Evolutionary conservation across 2,888 invertebrate genomes (phyloP).

Genomic region (Acanthococcus lagerstroemiae): DNA sequence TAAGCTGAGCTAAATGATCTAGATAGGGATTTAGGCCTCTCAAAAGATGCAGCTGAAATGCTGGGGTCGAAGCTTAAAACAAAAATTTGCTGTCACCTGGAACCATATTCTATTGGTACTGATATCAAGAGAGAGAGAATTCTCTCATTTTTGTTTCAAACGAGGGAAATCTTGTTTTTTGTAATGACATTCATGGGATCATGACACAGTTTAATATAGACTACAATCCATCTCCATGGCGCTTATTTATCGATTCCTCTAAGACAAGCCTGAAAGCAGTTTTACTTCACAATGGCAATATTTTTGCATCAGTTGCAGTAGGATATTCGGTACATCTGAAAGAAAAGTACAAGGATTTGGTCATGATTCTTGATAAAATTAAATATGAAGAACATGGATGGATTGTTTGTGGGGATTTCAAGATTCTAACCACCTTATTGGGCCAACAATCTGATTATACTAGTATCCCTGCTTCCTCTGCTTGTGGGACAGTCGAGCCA

Average conservation of each 20-base stretch:
- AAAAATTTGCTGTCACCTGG: no score
- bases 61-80: neutral
- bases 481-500: neutral
- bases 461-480: neutral
- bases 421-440: neutral
- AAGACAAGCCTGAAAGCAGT: neutral
- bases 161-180: neutral
- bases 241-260: neutral
- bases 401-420: neutral
- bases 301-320: neutral
- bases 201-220: neutral
- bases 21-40: neutral
- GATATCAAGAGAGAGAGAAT: neutral
- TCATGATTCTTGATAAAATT: neutral
- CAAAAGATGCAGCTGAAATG: neutral
- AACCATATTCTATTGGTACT: no score
- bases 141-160: no score
- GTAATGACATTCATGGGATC: neutral
- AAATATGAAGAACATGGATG: neutral
- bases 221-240: neutral
- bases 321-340: neutral
- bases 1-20: neutral
- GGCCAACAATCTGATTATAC: neutral
- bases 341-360: neutral
- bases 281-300: neutral